phyloP scores from a whole-genome alignment of 2,888 invertebrate species.

The Lobophora halterata region DNA sequence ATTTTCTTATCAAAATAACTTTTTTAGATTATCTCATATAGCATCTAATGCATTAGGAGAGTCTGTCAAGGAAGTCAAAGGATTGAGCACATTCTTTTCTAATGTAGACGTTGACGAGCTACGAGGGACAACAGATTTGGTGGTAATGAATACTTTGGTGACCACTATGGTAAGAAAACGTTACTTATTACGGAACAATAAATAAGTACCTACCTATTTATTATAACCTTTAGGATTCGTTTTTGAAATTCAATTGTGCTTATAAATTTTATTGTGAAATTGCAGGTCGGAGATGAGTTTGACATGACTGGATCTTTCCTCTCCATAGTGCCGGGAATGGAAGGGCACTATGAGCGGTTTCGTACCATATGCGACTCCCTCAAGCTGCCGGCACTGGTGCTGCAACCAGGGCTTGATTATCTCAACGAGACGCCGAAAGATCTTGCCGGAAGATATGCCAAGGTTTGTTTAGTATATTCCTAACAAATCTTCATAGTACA shows the following conservation, averaged over 20 bases:
- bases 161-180: slow-evolving; percentile 11
- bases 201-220: no score
- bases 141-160: slow-evolving; percentile 44
- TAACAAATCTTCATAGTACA: not conserved
- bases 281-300: slow-evolving; percentile 47
- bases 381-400: slow-evolving; percentile 48
- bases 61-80: slow-evolving; percentile 28
- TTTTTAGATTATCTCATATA: slow-evolving; percentile 25
- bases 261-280: no score
- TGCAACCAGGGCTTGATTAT: slow-evolving; percentile 50
- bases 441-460: slow-evolving; percentile 39
- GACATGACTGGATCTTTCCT: slow-evolving; percentile 39
- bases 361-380: slow-evolving; percentile 40
- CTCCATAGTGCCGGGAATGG: slow-evolving; percentile 51
- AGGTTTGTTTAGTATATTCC: slow-evolving; percentile 27
- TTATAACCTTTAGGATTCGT: no score
- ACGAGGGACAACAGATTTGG: slow-evolving; percentile 46
- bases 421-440: slow-evolving; percentile 39
- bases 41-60: slow-evolving; percentile 13
- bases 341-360: slow-evolving; percentile 49
- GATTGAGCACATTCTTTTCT: slow-evolving; percentile 43
- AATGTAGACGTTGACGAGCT: slow-evolving; percentile 52
- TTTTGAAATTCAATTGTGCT: no score
- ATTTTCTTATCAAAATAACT: slow-evolving; percentile 1
- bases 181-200: no score